A percentile compares a stretch with the other conserved stretches of the same genome.
These are phyloP conservation scores for Ennomos fuscantarius DNA, from an alignment of 2,888 invertebrate species.

Conservation along the genomic window DNA sequence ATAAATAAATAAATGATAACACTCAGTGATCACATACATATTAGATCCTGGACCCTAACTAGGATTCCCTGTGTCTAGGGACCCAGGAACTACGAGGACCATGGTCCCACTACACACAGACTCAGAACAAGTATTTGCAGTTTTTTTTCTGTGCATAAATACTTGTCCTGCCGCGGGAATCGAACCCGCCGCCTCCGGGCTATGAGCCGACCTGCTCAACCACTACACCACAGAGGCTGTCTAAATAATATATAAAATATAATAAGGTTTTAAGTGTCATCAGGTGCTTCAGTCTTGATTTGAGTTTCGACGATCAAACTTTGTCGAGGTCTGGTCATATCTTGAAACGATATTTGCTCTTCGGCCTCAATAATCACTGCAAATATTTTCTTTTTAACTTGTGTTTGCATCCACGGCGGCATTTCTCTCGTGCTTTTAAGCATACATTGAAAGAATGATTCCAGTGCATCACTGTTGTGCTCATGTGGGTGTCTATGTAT, in stretches of 20 bases:
- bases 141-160: too few species aligned
- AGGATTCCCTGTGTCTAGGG: too few species aligned
- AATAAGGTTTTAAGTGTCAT: conserved; percentile 44
- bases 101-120: too few species aligned
- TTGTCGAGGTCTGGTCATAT: conserved; percentile 31
- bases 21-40: too few species aligned
- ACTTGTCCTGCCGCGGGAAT: too few species aligned
- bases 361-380: conserved; percentile 76
- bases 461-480: conserved; percentile 62
- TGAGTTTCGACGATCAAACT: conserved; percentile 53
- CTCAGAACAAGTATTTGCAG: too few species aligned
- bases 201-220: too few species aligned
- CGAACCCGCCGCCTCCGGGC: too few species aligned
- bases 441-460: conserved; percentile 74
- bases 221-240: too few species aligned
- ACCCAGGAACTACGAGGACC: too few species aligned
- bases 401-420: conserved; percentile 78
- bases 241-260: not conserved
- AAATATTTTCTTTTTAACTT: conserved; percentile 79
- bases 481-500: conserved; percentile 34
- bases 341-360: conserved; percentile 61
- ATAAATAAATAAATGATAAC: too few species aligned
- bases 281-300: conserved; percentile 67
- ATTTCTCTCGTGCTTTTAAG: conserved; percentile 71
- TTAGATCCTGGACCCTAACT: too few species aligned